Base-by-base conservation (phyloP, 2,888 invertebrate species). In the Catonia carolina region DNA sequence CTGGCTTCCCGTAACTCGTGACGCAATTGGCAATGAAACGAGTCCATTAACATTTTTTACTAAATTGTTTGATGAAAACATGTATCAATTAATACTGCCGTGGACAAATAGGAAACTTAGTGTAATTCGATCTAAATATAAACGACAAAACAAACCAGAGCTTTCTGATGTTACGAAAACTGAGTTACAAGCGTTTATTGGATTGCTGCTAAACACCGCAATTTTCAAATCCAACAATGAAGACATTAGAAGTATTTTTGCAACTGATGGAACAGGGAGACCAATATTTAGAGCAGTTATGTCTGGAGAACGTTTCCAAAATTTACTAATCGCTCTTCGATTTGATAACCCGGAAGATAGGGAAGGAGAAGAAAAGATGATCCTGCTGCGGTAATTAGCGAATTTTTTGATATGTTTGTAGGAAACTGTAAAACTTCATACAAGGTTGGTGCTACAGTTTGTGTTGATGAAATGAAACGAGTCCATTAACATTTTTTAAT, bases 381-480 rank as follows among this genome's bases (percentile, higher is more conserved):
- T 18, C 12, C 5, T n/a, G 55, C 50, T 6, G 60, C 62, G 10
- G 47, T 48, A 2, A 59, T 62, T 35, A 42, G 48, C 7, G 23
- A 53, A n/a, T 23, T 62, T 8, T 62, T 62, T 41, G 14, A 42
- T 18, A 42, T 17, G 1, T 59, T 60, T 33, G 23, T 62, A 10
- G 14, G 51, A 14, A 60, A 62, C 51, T 57, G 54, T 42, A 47
- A 59, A 35, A 7, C 12, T 2, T 27, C 12, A 23, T 61, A 58
- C 52, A 57, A 51, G 2, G 33, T 51, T 22, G 59, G 59, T 39
- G 48, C 47, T 15, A 42, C 52, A 42, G n/a, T 27, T 20, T 52
- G 36, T 51, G 53, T 59, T 4, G 59, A 62, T 15, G 59, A 62
- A 56, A 59, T n/a, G n/a, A n/a, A n/a, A n/a, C n/a, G n/a, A n/a